These are phyloP conservation scores for Flabesymbios commensalis DNA, from an alignment of 2,888 invertebrate genomes.

Conservation along the genomic window DNA sequence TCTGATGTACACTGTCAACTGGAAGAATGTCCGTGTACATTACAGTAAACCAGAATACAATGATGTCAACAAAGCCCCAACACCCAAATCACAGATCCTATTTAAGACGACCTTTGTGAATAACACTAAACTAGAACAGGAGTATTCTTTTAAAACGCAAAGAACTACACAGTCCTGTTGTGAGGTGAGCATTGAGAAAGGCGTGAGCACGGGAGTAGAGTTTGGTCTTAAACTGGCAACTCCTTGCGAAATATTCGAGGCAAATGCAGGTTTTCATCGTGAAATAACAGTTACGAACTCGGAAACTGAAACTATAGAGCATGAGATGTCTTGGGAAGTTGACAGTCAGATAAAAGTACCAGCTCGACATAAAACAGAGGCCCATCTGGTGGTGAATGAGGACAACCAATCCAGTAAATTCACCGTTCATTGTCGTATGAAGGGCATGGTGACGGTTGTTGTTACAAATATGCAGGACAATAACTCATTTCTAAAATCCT, in stretches of 20 bases:
- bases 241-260: conserved; percentile 60
- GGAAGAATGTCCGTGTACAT: conserved; percentile 49
- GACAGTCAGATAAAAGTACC: conserved; percentile 63
- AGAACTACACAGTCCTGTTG: conserved; percentile 48
- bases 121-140: conserved; percentile 38
- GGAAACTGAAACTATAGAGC: conserved; percentile 53
- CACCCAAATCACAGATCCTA: conserved; percentile 41
- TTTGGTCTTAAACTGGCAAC: conserved; percentile 50
- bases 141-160: conserved; percentile 40
- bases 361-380: conserved; percentile 52
- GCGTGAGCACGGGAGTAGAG: conserved; percentile 50
- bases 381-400: conserved; percentile 62
- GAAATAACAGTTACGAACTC: conserved; percentile 58
- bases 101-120: conserved; percentile 41
- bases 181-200: conserved; percentile 37
- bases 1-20: conserved; percentile 48
- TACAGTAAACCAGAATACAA: conserved; percentile 44
- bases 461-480: conserved; percentile 35
- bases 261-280: conserved; percentile 60
- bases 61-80: conserved; percentile 11
- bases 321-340: conserved; percentile 63
- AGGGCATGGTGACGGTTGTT: conserved; percentile 41
- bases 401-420: conserved; percentile 61
- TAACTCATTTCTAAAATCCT: conserved; percentile 36
- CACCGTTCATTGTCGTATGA: conserved; percentile 49